phyloP scores from a whole-genome alignment of 2,888 invertebrate genomes.

The Conops quadrifasciatus region DNA sequence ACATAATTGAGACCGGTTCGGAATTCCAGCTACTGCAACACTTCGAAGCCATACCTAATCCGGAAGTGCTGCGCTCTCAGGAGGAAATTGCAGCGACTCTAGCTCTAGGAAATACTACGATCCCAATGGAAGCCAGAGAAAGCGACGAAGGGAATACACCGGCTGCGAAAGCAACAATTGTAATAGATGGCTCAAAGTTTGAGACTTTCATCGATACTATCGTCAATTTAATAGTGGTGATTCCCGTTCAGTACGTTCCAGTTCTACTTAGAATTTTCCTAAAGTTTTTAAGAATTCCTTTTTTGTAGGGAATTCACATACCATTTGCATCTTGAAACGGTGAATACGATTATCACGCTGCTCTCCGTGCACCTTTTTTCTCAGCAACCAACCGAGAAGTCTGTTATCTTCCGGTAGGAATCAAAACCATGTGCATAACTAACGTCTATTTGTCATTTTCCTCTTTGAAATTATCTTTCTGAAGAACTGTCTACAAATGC shows the following conservation, averaged over 20 bases:
- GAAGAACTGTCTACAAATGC: conserved; percentile 62
- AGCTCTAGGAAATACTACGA: conserved; percentile 47
- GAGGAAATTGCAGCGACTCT: conserved; percentile 44
- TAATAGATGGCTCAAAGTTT: conserved; percentile 63
- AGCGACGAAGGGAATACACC: conserved; percentile 41
- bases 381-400: conserved; percentile 74
- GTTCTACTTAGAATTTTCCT: conserved; percentile 10
- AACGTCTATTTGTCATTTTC: not conserved
- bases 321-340: conserved; percentile 84
- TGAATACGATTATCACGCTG: conserved; percentile 86
- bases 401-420: conserved; percentile 68
- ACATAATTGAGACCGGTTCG: conserved; percentile 87
- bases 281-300: conserved; percentile 2
- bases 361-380: conserved; percentile 88
- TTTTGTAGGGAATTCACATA: conserved; percentile 80
- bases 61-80: conserved; percentile 50
- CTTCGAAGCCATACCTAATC: conserved; percentile 71
- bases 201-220: conserved; percentile 64
- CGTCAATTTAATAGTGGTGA: conserved; percentile 64
- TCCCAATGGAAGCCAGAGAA: conserved; percentile 55
- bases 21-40: conserved; percentile 89
- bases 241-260: conserved; percentile 61
- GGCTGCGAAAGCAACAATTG: conserved; percentile 45
- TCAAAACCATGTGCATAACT: not conserved
- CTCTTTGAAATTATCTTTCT: not conserved